Base-by-base conservation (phyloP, 2,888 invertebrate species). In the Drosophila infuscata region DNA sequence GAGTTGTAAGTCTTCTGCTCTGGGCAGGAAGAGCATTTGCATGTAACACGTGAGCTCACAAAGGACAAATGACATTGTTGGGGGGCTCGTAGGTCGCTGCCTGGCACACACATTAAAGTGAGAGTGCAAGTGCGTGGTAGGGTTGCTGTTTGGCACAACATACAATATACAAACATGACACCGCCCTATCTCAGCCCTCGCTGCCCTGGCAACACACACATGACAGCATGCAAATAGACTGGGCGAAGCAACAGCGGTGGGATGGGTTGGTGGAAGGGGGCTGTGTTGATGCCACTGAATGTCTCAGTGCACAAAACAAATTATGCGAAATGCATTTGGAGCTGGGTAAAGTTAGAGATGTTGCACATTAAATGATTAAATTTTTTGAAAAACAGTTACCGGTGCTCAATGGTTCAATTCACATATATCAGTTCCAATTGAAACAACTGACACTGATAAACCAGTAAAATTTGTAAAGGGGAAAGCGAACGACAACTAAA, bases 41-140 rank as follows among this genome's bases (percentile, higher is more conserved):
- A 88, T 85, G 85, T 88, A 85, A 85, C 85, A 85, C 85, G 85
- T 88, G 88, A 85, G 85, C 83, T 77, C 83, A 85, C 85, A 85
- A 85, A 85, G 86, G 85, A 76, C 88, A 84, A 85, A 83, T 77
- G 86, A 88, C 88, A 85, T 85, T 88, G 85, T 85, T 88, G 86
- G 82, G 77, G 81, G 81, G 70, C 76, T 67, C 73, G 60, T 70
- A 71, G 75, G 69, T 78, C 71, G 76, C 68, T 70, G 77, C 59
- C 73, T 88, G 88, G 80, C 86, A 88, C 86, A 88, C 82, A 85
- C 85, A 85, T 85, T 85, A 85, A 85, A 85, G 85, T 83, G 88
- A 85, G 85, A 85, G 85, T 88, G 86, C 77, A 79, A 79, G 76
- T 79, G 66, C 76, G 49, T 70, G 74, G 52, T 49, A 62, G 79